These are phyloP conservation scores for Erythrocebus patas DNA, from an alignment of 2,113 vertebrate species.

Conservation along the genomic window DNA sequence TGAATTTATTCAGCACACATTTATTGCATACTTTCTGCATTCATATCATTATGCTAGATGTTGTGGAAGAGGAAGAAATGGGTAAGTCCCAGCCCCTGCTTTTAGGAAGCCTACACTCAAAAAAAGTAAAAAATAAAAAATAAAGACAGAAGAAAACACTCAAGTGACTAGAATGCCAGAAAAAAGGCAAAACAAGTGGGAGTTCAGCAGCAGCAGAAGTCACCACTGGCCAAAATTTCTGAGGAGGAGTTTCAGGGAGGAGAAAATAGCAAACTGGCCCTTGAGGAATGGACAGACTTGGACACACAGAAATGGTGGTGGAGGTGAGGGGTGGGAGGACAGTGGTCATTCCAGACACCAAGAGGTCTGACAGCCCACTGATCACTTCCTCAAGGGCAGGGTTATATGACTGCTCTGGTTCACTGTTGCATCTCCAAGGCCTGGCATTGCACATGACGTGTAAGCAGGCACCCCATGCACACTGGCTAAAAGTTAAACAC, in stretches of 20 bases:
- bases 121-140: neutral
- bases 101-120: neutral
- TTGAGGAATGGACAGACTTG: neutral
- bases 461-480: accelerated
- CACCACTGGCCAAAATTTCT: neutral
- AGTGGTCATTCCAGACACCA: neutral
- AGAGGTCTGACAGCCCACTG: neutral
- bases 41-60: accelerated
- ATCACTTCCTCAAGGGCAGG: neutral
- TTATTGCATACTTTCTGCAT: neutral
- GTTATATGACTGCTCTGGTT: neutral
- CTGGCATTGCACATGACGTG: accelerated
- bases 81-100: neutral
- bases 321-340: too few relatives aligned
- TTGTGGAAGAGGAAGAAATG: neutral
- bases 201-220: neutral
- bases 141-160: neutral
- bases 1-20: neutral
- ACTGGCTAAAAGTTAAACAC: neutral
- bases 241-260: neutral
- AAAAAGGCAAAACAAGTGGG: neutral
- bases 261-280: neutral
- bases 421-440: neutral
- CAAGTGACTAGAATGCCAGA: neutral
- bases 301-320: neutral